phyloP scores from a whole-genome alignment of 1,140 invertebrate genomes.

The Drosophila subobscura region DNA sequence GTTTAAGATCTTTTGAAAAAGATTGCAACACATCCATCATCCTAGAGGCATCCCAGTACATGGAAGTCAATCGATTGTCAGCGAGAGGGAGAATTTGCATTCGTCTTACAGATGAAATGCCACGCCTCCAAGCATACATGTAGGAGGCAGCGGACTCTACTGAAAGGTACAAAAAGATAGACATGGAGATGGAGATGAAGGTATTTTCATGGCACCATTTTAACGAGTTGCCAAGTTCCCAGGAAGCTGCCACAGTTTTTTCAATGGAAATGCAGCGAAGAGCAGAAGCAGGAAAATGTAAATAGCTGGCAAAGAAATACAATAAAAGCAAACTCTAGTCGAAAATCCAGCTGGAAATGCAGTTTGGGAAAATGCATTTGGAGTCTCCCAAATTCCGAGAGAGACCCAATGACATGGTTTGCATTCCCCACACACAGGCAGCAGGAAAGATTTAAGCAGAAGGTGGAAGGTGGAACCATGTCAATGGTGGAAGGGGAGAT shows the following conservation, averaged over 20 bases:
- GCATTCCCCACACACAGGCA: constrained; percentile 27
- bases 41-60: constrained; percentile 1
- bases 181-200: constrained; percentile 13
- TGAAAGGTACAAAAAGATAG: constrained; percentile 43
- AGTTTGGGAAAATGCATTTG: constrained; percentile 19
- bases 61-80: constrained; percentile 35
- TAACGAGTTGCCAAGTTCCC: constrained; percentile 47
- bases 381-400: constrained; percentile 46
- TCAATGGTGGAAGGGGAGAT: constrained; percentile 20
- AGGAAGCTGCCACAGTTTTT: constrained; percentile 45
- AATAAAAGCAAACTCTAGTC: constrained; percentile 41
- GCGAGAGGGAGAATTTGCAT: constrained; percentile 39
- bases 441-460: constrained; percentile 34
- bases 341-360: constrained; percentile 29
- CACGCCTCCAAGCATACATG: constrained; percentile 11
- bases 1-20: background rate
- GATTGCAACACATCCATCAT: constrained; percentile 8
- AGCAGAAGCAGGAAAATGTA: constrained; percentile 36
- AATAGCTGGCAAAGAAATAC: constrained; percentile 56
- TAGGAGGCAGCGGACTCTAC: background rate
- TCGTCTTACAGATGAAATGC: constrained; percentile 28
- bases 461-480: constrained; percentile 1
- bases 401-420: constrained; percentile 75
- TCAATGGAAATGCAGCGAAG: constrained; percentile 40
- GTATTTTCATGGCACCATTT: constrained; percentile 29